These are phyloP conservation scores for Phylloscopus collybita DNA, from an alignment of 2,797 vertebrate genomes.

Conservation along the genomic window DNA sequence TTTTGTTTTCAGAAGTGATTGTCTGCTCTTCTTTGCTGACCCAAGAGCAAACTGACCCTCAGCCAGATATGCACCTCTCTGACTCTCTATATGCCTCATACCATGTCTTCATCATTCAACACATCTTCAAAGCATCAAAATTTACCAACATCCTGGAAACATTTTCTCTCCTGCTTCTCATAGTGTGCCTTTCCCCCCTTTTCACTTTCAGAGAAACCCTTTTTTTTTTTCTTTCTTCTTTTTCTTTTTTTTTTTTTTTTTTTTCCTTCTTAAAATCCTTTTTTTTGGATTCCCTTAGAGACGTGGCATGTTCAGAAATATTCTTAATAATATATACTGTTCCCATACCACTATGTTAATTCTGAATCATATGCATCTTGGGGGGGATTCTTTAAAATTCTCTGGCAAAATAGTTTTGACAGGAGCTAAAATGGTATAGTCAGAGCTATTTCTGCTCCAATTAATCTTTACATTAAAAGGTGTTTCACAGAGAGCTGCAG, in stretches of 20 bases:
- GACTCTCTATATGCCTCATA: neutral
- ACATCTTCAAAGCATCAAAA: neutral
- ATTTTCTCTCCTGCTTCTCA: neutral
- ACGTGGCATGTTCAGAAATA: neutral
- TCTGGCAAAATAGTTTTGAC: constrained; percentile 16
- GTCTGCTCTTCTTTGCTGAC: neutral
- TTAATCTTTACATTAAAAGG: constrained; percentile 39
- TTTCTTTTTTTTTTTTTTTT: neutral
- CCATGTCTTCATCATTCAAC: neutral
- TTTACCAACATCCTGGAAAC: neutral
- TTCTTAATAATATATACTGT: neutral
- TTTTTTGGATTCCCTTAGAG: neutral
- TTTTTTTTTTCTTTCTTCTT: too few relatives aligned
- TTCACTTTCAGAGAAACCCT: neutral
- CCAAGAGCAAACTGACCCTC: neutral
- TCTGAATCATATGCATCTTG: neutral
- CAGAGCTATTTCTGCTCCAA: constrained; percentile 11
- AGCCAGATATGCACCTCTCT: neutral
- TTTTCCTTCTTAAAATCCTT: neutral
- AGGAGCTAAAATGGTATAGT: neutral
- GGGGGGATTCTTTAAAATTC: neutral
- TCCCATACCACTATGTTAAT: neutral
- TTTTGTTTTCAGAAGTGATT: neutral
- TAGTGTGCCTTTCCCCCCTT: neutral
- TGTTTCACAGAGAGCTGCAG: neutral